Evolutionary conservation across 2,797 vertebrate genomes (phyloP).

Genomic region (Lerista edwardsae): DNA sequence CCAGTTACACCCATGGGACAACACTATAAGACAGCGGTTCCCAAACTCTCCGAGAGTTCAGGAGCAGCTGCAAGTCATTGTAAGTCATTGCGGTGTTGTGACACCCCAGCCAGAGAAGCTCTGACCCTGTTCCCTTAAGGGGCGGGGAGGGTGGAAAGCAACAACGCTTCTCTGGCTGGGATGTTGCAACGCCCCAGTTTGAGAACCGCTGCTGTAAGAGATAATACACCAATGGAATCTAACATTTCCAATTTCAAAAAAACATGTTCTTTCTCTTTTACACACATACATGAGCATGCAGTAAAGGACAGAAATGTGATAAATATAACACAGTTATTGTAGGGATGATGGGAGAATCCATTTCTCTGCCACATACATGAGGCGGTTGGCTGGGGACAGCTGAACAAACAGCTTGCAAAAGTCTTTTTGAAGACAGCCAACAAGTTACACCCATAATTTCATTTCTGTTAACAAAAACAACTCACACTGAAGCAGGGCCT

Average conservation of each 20-base stretch:
- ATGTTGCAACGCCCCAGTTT: no score
- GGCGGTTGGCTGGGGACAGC: conserved; percentile 81
- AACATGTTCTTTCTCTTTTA: conserved; percentile 36
- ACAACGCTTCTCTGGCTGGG: no score
- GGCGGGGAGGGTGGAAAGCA: no score
- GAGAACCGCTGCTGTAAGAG: no score
- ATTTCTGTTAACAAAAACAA: conserved; percentile 86
- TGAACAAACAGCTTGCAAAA: conserved; percentile 85
- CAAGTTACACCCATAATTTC: conserved; percentile 86
- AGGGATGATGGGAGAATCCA: conserved; percentile 78
- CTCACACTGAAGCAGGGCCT: conserved; percentile 74
- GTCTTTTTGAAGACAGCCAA: conserved; percentile 81
- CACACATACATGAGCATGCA: background rate
- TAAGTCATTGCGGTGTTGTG: no score
- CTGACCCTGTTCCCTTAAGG: no score
- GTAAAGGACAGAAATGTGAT: conserved; percentile 73
- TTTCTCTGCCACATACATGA: conserved; percentile 76
- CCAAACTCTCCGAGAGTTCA: no score
- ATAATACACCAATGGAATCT: background rate
- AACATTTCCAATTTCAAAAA: conserved; percentile 28
- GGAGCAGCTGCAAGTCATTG: no score
- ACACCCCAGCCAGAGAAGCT: no score
- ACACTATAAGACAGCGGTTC: background rate
- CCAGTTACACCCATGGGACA: background rate
- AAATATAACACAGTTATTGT: conserved; percentile 73